These are phyloP conservation scores for Bergia puertoricense DNA, from an alignment of 92 coral and sea anemone species.

Conservation along the genomic window DNA sequence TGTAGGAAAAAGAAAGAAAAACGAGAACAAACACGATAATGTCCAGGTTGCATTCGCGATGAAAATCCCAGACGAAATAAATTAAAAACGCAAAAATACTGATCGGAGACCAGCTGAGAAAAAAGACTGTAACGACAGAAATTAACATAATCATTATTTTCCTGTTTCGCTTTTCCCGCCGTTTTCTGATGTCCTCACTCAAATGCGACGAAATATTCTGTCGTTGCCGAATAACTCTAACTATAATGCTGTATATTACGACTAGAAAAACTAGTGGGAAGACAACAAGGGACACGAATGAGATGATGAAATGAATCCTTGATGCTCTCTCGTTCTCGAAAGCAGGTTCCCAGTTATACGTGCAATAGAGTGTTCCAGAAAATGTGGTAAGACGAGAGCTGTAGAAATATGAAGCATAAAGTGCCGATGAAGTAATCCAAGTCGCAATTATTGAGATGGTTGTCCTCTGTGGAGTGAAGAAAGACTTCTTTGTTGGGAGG, in stretches of 20 bases:
- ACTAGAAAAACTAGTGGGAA: neutral
- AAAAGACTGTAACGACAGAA: slow-evolving; percentile 11
- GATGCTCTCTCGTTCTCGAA: slow-evolving; percentile 25
- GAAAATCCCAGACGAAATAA: slow-evolving; percentile 31
- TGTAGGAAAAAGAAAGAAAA: slow-evolving; percentile 30
- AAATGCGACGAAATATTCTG: neutral
- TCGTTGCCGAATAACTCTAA: slow-evolving; percentile 12
- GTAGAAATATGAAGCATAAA: slow-evolving; percentile 32
- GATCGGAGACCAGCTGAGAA: slow-evolving; percentile 34
- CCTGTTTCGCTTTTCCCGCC: slow-evolving; percentile 15
- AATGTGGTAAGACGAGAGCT: slow-evolving; percentile 13
- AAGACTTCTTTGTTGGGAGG: slow-evolving; percentile 16
- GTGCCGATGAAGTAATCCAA: slow-evolving; percentile 18
- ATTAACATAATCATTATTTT: slow-evolving; percentile 21
- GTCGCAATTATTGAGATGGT: slow-evolving; percentile 1
- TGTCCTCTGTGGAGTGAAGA: slow-evolving; percentile 6
- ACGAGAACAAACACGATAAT: slow-evolving; percentile 16
- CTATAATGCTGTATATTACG: slow-evolving; percentile 1
- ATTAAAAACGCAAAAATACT: slow-evolving; percentile 12
- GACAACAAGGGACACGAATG: neutral
- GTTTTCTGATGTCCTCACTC: slow-evolving; percentile 8
- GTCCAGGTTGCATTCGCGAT: slow-evolving; percentile 34
- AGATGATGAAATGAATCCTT: slow-evolving; percentile 20
- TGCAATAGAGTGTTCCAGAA: neutral
- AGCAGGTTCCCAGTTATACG: slow-evolving; percentile 33